phyloP scores from a whole-genome alignment of 1,140 invertebrate species.

The Meloidogyne hapla region DNA sequence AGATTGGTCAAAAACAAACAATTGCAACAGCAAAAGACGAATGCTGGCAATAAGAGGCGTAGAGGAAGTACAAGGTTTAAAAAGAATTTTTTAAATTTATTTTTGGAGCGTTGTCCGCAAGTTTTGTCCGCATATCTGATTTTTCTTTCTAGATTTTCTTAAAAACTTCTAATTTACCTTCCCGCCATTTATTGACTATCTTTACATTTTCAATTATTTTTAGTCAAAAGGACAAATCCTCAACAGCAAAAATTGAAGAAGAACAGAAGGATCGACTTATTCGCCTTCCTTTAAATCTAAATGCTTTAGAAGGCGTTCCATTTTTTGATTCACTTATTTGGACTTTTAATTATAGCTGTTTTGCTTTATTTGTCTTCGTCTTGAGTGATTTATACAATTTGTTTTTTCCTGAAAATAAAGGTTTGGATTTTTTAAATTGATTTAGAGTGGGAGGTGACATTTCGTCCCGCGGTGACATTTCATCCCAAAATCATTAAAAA shows the following conservation, averaged over 20 bases:
- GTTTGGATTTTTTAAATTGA: not conserved
- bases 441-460: too few species aligned
- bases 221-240: not conserved
- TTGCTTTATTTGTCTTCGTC: constrained; percentile 29
- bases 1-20: not conserved
- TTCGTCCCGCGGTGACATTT: too few species aligned
- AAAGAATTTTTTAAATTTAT: constrained; percentile 8
- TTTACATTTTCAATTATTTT: constrained; percentile 11
- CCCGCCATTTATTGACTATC: too few species aligned
- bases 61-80: constrained; percentile 2
- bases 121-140: too few species aligned
- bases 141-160: too few species aligned
- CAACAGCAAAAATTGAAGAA: not conserved
- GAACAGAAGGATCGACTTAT: constrained; percentile 12
- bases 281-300: constrained; percentile 21
- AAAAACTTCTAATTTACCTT: too few species aligned
- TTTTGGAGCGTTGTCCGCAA: too few species aligned
- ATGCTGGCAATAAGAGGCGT: too few species aligned
- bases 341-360: constrained; percentile 33
- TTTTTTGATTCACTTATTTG: constrained; percentile 35
- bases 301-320: constrained; percentile 36
- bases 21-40: not conserved
- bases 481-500: not conserved
- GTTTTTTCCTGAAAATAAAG: constrained; percentile 34
- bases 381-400: constrained; percentile 33